Evolutionary conservation across 1,140 invertebrate species (phyloP).

Genomic region (Zeugodacus cucurbitae): DNA sequence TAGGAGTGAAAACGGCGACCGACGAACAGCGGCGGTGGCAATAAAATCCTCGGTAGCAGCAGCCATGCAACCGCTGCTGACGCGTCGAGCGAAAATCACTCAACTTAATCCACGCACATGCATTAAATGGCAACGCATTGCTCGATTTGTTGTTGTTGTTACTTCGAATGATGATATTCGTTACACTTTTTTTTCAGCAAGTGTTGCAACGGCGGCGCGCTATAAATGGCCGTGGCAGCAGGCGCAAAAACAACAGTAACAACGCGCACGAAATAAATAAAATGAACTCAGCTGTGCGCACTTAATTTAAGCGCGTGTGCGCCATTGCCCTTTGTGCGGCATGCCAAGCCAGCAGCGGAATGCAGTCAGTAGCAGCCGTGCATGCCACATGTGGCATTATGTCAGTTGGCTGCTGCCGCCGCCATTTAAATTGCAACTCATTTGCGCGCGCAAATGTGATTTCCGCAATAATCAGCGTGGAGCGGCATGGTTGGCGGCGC

Average conservation of each 20-base stretch:
- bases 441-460: constrained; percentile 35
- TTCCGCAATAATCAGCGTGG: constrained; percentile 8
- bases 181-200: neutral
- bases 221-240: neutral
- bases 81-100: neutral
- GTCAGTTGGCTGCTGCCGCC: neutral
- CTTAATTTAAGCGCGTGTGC: constrained; percentile 9
- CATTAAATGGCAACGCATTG: neutral
- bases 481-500: neutral
- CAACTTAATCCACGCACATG: constrained; percentile 4
- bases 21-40: neutral
- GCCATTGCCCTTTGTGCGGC: neutral
- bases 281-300: constrained; percentile 25
- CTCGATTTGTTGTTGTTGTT: neutral
- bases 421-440: constrained; percentile 30
- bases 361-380: neutral
- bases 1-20: neutral
- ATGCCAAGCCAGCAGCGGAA: neutral
- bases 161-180: neutral
- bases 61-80: neutral
- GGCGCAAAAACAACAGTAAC: neutral
- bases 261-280: neutral
- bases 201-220: neutral
- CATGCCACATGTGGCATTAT: constrained; percentile 13
- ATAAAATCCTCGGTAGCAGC: neutral